Conservation (phyloP, 2,888 invertebrate species). For the Oscheius onirici region DNA sequence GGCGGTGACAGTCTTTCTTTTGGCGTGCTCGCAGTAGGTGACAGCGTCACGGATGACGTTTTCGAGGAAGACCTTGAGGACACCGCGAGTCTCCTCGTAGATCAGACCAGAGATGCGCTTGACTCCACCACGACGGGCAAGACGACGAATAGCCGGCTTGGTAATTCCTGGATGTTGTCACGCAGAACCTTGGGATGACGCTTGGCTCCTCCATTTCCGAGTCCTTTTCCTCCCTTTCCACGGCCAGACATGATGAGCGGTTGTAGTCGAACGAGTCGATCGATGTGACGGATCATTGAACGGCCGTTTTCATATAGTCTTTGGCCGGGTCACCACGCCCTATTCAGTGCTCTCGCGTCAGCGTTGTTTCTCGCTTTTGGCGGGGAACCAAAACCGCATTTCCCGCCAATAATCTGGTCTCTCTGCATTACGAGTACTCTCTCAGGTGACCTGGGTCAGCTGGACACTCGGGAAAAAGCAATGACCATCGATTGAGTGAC, state of each 20-base stretch:
- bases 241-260: conserved; percentile 29
- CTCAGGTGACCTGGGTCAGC: too few relatives aligned
- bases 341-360: too few relatives aligned
- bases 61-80: conserved; percentile 78
- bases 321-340: too few relatives aligned
- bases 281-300: too few relatives aligned
- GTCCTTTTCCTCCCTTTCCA: conserved; percentile 73
- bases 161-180: conserved; percentile 76
- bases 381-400: too few relatives aligned
- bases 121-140: conserved; percentile 74
- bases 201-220: conserved; percentile 70
- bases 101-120: conserved; percentile 69
- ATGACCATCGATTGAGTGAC: too few relatives aligned
- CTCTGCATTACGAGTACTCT: too few relatives aligned
- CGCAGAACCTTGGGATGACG: conserved; percentile 82
- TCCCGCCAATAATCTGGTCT: too few relatives aligned
- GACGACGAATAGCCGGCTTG: conserved; percentile 74
- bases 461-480: too few relatives aligned
- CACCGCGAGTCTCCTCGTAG: conserved; percentile 61
- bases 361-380: too few relatives aligned
- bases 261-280: conserved; percentile 11
- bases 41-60: conserved; percentile 85
- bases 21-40: conserved; percentile 87
- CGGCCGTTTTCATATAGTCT: too few relatives aligned
- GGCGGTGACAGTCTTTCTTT: conserved; percentile 86